Evolutionary conservation across 2,113 vertebrate genomes (phyloP), one percentile per base, ranked within the genome.

Genomic region (Pteropus alecto): DNA sequence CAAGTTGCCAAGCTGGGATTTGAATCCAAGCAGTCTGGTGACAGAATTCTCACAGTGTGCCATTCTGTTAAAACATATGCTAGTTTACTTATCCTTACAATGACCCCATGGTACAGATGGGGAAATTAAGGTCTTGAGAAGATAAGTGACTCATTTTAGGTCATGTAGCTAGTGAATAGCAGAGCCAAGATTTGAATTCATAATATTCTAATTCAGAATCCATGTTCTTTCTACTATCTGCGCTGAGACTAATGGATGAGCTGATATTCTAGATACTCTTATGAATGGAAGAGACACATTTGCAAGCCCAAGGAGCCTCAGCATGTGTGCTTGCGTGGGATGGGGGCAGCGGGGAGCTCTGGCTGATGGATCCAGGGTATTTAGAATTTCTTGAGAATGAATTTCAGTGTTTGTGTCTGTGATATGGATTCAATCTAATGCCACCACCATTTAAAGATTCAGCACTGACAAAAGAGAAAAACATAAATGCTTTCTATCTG

Each of bases 401-500:
- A 92, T 56, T 83, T 84, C 56, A 56, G 73, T 22, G 24, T 2
- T 8, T 15, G 65, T 5, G n/a, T 68, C 76, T 87, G 60, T 68
- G 79, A 43, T n/a, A 30, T 0, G 0, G 77, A 77, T 79, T 92
- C 92, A 35, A 9, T 73, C 30, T 65, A 46, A 38, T 10, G 74
- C 61, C n/a, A 70, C 56, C 41, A 14, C 73, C 26, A 19, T 82
- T 68, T 88, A 84, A 87, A 91, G 92, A 89, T 76, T 92, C 81
- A 74, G 74, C 83, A 54, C 48, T 18, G 74, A 92, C 90, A 91
- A 68, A 87, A 86, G 87, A 83, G 30, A 65, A 90, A 90, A 74
- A 67, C 58, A 16, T 7, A 78, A 77, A 88, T 7, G 9, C 51
- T 35, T 83, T 46, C 58, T 96, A 18, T 68, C 48, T 16, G 41